These are phyloP conservation scores for Pogonocherus hispidulus DNA, from an alignment of 2,888 invertebrate genomes.

Conservation along the genomic window DNA sequence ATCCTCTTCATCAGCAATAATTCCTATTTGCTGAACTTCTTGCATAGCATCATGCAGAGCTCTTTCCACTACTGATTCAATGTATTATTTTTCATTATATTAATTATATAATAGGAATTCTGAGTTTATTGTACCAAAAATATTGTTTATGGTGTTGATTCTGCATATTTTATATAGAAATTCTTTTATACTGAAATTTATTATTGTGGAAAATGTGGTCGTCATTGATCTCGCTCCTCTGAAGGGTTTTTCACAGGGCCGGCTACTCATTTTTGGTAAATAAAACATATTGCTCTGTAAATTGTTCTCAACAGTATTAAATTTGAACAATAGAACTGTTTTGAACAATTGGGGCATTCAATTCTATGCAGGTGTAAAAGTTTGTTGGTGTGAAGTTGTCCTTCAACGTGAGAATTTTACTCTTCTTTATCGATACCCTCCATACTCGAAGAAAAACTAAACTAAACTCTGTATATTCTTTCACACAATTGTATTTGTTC, in stretches of 20 bases:
- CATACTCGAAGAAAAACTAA: slow-evolving; percentile 12
- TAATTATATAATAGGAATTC: no score
- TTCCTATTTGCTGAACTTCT: no score
- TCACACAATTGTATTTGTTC: neutral
- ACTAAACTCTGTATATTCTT: slow-evolving; percentile 14
- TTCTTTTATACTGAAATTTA: slow-evolving; percentile 4
- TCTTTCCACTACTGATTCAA: no score
- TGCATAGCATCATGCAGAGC: no score
- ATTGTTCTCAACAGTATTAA: no score
- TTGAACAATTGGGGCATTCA: neutral
- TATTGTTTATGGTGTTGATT: slow-evolving; percentile 8
- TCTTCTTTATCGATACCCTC: slow-evolving; percentile 16
- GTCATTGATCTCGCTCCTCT: slow-evolving; percentile 1
- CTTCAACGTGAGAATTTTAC: slow-evolving; percentile 1
- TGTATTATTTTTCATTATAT: no score
- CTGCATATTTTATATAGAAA: slow-evolving; percentile 10
- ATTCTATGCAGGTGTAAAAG: slow-evolving; percentile 13
- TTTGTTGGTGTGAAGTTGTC: slow-evolving; percentile 22
- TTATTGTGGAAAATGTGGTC: neutral
- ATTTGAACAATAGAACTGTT: no score
- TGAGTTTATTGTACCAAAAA: no score
- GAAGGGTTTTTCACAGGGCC: neutral
- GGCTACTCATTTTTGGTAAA: neutral
- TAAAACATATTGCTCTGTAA: no score
- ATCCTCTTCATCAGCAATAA: no score